Conservation (phyloP, 1,140 invertebrate genomes). For the Apis mellifera region Amel_HAv3.1 CM009936.2:8630501-8631000, state of each 20-base stretch:
- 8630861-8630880: not conserved
- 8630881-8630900: not conserved
- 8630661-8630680: constrained; percentile 13
- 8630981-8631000: not conserved
- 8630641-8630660: not conserved
- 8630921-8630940: not conserved
- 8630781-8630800: not conserved
- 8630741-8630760: constrained; percentile 36
- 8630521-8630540: not conserved
- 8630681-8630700: not conserved
- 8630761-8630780: not conserved
- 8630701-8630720: not conserved
- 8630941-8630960: not conserved
- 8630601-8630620: not conserved
- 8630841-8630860: not conserved
- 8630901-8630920: not conserved
- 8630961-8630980: not conserved
- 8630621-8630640: not conserved
- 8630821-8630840: not conserved
- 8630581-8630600: not conserved
- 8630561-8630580: constrained; percentile 1
- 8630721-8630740: constrained; percentile 33
- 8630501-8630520: not conserved
- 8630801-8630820: not conserved
- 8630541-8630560: constrained; percentile 11